Evolutionary conservation across 2,113 vertebrate species (phyloP).

Genomic region (Proterorhinus semilunaris): DNA sequence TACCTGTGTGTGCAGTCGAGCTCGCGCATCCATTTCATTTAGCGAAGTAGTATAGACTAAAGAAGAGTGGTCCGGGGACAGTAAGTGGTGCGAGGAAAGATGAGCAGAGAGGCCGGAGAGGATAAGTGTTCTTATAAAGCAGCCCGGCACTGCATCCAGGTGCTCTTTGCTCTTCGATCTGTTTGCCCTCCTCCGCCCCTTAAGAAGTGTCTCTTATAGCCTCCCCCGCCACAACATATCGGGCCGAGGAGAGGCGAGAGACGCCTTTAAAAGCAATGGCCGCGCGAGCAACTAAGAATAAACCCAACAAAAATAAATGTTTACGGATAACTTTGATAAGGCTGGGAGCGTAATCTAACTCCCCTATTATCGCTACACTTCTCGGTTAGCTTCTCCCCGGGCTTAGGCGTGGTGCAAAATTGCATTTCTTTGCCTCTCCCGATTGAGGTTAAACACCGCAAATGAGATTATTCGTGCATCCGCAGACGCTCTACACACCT

Average conservation of each 20-base stretch:
- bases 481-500: not conserved
- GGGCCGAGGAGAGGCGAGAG: constrained; percentile 9
- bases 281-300: constrained; percentile 1
- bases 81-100: constrained; percentile 1
- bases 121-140: constrained; percentile 13
- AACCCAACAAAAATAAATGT: constrained; percentile 9
- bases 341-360: not conserved
- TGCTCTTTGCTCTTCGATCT: constrained; percentile 57
- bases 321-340: constrained; percentile 1
- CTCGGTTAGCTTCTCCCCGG: not conserved
- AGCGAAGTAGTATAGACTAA: not conserved
- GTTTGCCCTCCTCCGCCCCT: constrained; percentile 57
- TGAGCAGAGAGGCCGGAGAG: constrained; percentile 7
- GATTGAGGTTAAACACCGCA: constrained; percentile 1
- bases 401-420: constrained; percentile 4
- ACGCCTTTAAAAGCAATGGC: constrained; percentile 1
- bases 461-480: constrained; percentile 6
- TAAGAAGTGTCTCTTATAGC: constrained; percentile 61
- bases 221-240: constrained; percentile 41
- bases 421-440: not conserved
- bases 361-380: constrained; percentile 1
- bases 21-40: not conserved
- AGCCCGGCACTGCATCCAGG: constrained; percentile 37
- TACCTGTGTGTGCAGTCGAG: not conserved
- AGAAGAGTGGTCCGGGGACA: not conserved